A percentile compares a stretch with the other conserved stretches of the same genome.
Conservation (phyloP, 1,140 invertebrate genomes). For the Trichonephila clavipes region DNA sequence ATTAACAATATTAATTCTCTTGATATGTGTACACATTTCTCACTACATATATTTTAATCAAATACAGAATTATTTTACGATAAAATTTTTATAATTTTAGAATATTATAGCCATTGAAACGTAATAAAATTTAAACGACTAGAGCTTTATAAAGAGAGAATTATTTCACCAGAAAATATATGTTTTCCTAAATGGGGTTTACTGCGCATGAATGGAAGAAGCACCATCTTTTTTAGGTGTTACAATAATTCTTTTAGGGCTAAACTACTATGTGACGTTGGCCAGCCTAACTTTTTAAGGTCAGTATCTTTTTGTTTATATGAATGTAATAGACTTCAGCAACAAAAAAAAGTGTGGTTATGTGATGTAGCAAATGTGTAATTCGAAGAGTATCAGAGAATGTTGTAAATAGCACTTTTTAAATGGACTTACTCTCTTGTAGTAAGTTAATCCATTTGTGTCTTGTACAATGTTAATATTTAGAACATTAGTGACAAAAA, state of each 20-base stretch:
- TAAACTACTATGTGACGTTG: background rate
- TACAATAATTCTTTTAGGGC: background rate
- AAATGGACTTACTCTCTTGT: conserved; percentile 29
- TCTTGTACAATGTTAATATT: conserved; percentile 66
- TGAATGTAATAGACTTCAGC: conserved; percentile 37
- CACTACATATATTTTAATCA: too few species aligned
- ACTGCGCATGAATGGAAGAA: background rate
- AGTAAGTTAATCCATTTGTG: conserved; percentile 36
- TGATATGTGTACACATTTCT: too few species aligned
- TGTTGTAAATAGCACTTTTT: conserved; percentile 70
- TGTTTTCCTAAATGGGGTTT: background rate
- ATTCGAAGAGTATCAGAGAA: conserved; percentile 44
- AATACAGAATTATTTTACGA: too few species aligned
- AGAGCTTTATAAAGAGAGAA: background rate
- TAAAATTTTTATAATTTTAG: too few species aligned
- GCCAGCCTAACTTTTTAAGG: conserved; percentile 26
- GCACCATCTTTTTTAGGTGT: background rate
- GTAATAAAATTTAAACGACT: background rate
- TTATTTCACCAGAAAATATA: background rate
- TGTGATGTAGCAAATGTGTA: conserved; percentile 58
- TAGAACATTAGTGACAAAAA: conserved; percentile 18
- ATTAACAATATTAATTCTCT: too few species aligned
- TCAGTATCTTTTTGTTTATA: conserved; percentile 68
- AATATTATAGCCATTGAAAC: too few species aligned
- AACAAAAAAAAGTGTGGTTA: conserved; percentile 5